Evolutionary conservation across 2,113 vertebrate genomes (phyloP).

Genomic region (Proteles cristata): DNA sequence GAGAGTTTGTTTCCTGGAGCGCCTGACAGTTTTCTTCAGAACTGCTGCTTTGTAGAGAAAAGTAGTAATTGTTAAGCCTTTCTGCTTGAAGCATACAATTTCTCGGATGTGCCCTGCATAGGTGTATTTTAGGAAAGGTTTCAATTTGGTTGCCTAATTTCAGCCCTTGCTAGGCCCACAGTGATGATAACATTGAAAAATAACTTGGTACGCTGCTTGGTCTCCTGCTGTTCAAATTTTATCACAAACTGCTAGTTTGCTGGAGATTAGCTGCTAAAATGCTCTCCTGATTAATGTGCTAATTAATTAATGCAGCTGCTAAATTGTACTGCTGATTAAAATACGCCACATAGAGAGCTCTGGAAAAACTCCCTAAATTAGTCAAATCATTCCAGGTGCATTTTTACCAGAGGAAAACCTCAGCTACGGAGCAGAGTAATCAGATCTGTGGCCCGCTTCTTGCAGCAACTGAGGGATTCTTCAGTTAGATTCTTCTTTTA

Average conservation of each 20-base stretch:
- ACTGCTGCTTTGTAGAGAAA: constrained; percentile 40
- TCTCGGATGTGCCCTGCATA: constrained; percentile 54
- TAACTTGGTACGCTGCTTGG: constrained; percentile 53
- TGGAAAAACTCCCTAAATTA: constrained; percentile 58
- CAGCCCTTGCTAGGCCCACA: constrained; percentile 39
- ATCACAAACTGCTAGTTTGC: constrained; percentile 72
- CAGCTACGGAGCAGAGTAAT: background rate
- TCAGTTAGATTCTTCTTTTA: background rate
- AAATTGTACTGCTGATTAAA: constrained; percentile 79
- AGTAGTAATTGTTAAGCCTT: constrained; percentile 63
- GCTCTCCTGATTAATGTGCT: constrained; percentile 81
- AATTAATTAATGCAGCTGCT: constrained; percentile 83
- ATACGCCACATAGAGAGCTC: constrained; percentile 68
- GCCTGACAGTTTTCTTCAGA: constrained; percentile 57
- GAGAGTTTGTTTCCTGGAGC: constrained; percentile 58
- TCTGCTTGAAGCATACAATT: constrained; percentile 38
- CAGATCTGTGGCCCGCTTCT: background rate
- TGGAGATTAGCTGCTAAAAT: constrained; percentile 75
- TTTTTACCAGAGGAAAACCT: background rate
- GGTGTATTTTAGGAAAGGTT: constrained; percentile 73
- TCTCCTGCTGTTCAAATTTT: constrained; percentile 71
- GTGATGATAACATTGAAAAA: constrained; percentile 76
- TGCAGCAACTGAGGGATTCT: background rate
- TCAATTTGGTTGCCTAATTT: constrained; percentile 70
- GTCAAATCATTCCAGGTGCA: constrained; percentile 59